These are phyloP conservation scores for Phataginus tricuspis DNA, from an alignment of 2,797 vertebrate genomes.

Conservation along the genomic window DNA sequence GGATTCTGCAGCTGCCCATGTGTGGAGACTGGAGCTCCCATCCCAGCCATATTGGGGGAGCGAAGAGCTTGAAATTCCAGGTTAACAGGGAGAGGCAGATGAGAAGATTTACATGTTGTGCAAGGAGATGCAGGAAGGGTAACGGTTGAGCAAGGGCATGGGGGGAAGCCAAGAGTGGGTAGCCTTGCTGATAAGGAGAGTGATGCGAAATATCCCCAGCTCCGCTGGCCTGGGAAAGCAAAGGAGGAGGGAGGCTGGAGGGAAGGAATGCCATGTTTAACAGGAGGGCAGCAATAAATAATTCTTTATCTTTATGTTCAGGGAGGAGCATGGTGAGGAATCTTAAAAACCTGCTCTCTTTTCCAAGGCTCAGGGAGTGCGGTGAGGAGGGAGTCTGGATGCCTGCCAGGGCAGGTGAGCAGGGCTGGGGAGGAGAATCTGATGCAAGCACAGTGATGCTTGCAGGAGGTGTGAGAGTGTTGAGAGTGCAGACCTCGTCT, in stretches of 20 bases:
- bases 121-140: not conserved
- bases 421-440: not conserved
- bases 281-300: constrained; percentile 15
- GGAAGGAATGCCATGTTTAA: not conserved
- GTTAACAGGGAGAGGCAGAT: not conserved
- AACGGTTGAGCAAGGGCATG: not conserved
- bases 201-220: not conserved
- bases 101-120: not conserved
- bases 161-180: not conserved
- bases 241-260: not conserved
- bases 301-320: constrained; percentile 67
- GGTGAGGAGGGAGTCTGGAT: constrained; percentile 11
- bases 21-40: not conserved
- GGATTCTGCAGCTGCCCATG: not conserved
- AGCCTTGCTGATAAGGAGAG: not conserved
- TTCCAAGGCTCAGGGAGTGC: constrained; percentile 44
- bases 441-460: rapidly evolving
- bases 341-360: constrained; percentile 55
- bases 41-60: constrained; percentile 41
- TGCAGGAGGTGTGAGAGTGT: not conserved
- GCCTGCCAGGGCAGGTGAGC: constrained; percentile 61
- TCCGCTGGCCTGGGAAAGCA: not conserved
- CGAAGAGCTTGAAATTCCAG: constrained; percentile 52
- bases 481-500: not conserved
- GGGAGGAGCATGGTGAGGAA: constrained; percentile 49